phyloP scores from a whole-genome alignment of 2,113 vertebrate species.

The Prietella phreatophila region DNA sequence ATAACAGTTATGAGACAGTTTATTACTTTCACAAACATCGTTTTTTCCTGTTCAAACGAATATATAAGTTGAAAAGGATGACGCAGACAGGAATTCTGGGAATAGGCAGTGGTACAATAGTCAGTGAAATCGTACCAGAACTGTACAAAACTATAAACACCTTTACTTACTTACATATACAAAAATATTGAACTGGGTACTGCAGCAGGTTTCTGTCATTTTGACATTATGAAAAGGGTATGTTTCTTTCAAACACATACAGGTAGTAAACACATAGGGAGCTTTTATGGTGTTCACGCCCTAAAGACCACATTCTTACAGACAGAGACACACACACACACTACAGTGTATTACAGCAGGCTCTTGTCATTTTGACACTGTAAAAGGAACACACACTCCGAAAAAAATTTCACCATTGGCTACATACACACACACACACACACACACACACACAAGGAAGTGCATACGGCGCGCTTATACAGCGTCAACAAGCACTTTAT shows the following conservation, averaged over 20 bases:
- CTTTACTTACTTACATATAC: background rate
- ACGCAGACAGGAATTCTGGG: background rate
- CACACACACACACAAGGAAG: background rate
- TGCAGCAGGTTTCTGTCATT: background rate
- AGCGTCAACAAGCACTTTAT: slow-evolving; percentile 11
- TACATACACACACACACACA: slow-evolving; percentile 9
- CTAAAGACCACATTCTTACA: slow-evolving; percentile 22
- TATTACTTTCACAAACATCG: background rate
- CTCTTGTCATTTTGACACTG: slow-evolving; percentile 52
- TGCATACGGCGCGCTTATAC: slow-evolving; percentile 25
- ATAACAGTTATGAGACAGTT: background rate
- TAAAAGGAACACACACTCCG: slow-evolving; percentile 43
- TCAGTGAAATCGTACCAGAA: background rate
- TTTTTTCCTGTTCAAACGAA: too few species aligned
- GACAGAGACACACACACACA: slow-evolving; percentile 13
- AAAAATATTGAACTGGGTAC: background rate
- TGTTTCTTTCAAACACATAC: background rate
- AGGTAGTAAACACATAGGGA: slow-evolving; percentile 11
- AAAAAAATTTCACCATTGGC: slow-evolving; percentile 53
- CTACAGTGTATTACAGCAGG: slow-evolving; percentile 35
- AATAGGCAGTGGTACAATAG: background rate
- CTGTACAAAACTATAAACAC: background rate
- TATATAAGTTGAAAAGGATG: background rate
- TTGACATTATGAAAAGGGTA: slow-evolving; percentile 4
- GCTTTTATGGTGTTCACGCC: slow-evolving; percentile 13